Evolutionary conservation across 2,797 vertebrate genomes (phyloP).

Genomic region (Phaenicophaeus curvirostris): DNA sequence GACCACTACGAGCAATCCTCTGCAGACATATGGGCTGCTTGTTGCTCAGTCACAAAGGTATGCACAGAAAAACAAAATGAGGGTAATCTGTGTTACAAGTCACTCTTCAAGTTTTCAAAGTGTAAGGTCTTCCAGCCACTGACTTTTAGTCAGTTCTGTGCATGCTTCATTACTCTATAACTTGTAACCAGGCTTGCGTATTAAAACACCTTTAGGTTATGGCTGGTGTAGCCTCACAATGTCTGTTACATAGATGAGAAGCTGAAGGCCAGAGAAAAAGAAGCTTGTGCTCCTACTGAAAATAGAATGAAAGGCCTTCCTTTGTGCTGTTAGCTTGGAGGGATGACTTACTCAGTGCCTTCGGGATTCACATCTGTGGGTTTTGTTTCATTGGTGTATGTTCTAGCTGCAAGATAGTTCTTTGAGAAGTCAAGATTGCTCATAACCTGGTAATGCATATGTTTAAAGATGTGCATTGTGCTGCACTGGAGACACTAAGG

Average conservation of each 20-base stretch:
- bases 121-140: not conserved
- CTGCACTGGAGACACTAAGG: not conserved
- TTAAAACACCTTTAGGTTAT: not conserved
- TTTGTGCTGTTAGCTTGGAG: not conserved
- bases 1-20: constrained; percentile 94
- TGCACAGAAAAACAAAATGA: not conserved
- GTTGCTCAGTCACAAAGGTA: constrained; percentile 89
- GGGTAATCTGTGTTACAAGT: not conserved
- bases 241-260: not conserved
- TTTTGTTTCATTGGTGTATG: not conserved
- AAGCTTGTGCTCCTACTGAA: not conserved
- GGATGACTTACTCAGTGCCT: not conserved
- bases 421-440: not conserved
- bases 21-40: constrained; percentile 90
- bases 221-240: not conserved
- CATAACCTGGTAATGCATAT: not conserved
- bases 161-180: fast-evolving
- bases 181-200: not conserved
- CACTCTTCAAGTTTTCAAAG: not conserved
- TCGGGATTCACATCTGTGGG: not conserved
- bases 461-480: not conserved
- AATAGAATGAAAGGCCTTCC: not conserved
- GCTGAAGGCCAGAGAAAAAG: not conserved
- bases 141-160: not conserved
- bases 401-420: not conserved